Evolutionary conservation across 2,113 vertebrate species (phyloP), one percentile per base, ranked within the genome.

Genomic region (Oryzias melastigma): DNA sequence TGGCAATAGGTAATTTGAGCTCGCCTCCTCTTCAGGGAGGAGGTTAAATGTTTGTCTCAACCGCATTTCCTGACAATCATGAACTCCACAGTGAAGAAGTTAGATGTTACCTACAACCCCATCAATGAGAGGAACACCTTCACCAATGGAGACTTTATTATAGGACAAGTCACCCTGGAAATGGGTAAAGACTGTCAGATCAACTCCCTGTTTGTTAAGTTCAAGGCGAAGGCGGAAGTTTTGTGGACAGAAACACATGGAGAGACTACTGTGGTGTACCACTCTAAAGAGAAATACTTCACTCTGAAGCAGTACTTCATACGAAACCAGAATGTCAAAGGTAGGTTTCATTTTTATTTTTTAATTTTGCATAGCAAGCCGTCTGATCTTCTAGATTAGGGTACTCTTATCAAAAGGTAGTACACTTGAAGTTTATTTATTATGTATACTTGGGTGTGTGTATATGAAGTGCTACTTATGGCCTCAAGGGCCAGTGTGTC

Each of bases 281-380:
- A 69, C 44, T 67, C 88, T 19, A 88, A 91, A 50, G 77, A 92
- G 22, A 91, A 88, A 27, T 89, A 83, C 69, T 92, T 90, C 70
- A 91, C 81, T 47, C 2, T 73, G 1, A 78, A 77, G 22, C 73
- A 74, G 7, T 83, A 80, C 71, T 83, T 91, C 5, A 52, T 91
- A 1, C 46, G 10, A 4, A 55, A 69, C 16, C 7, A 73, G 22
- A 56, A 72, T 1, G 0, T 0, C 18, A 42, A 59, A 17, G 72
- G 87, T 91, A 60, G 20, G 7, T 22, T 22, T 22, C 3, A 22
- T 22, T 22, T 22, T 22, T 3, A 22, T 22, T 22, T 22, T 22
- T 22, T n/a, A n/a, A n/a, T n/a, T n/a, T n/a, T n/a, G n/a, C n/a
- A n/a, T n/a, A n/a, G n/a, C n/a, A n/a, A n/a, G n/a, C n/a, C n/a